A percentile compares a stretch with the other conserved stretches of the same genome.
Evolutionary conservation across 2,888 invertebrate genomes (phyloP).

Genomic region (Mythimna loreyi): DNA sequence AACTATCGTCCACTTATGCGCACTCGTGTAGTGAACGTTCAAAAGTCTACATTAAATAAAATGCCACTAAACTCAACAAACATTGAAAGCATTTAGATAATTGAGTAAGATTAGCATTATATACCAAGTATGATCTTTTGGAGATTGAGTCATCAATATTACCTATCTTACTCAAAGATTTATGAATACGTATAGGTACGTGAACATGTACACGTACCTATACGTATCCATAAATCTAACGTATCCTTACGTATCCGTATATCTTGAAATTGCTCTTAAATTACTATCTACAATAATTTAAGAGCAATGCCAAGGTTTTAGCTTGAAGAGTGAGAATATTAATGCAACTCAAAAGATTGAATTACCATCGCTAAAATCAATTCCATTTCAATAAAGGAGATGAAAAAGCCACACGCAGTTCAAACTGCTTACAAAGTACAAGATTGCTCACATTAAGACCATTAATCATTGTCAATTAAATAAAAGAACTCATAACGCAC

Average conservation of each 20-base stretch:
- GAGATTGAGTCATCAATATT: not conserved
- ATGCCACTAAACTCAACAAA: no score
- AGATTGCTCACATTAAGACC: slow-evolving; percentile 36
- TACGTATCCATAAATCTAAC: no score
- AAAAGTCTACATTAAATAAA: no score
- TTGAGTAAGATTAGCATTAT: not conserved
- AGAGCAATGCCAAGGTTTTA: no score
- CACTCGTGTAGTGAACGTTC: not conserved
- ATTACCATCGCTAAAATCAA: slow-evolving; percentile 17
- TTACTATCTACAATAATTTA: no score
- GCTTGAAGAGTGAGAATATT: not conserved
- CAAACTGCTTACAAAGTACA: slow-evolving; percentile 29
- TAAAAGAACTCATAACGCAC: slow-evolving; percentile 62
- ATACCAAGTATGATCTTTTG: not conserved
- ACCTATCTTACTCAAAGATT: not conserved
- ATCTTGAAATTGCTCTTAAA: no score
- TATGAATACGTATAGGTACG: no score
- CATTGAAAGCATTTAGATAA: not conserved
- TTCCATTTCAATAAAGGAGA: slow-evolving; percentile 15
- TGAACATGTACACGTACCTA: no score
- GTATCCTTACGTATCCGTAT: no score
- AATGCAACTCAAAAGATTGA: not conserved
- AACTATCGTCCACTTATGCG: not conserved
- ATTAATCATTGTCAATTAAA: slow-evolving; percentile 56
- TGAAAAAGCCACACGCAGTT: slow-evolving; percentile 16